These are phyloP conservation scores for Drosophila sp. DNA, from an alignment of 1,140 invertebrate species.

Conservation along the genomic window DNA sequence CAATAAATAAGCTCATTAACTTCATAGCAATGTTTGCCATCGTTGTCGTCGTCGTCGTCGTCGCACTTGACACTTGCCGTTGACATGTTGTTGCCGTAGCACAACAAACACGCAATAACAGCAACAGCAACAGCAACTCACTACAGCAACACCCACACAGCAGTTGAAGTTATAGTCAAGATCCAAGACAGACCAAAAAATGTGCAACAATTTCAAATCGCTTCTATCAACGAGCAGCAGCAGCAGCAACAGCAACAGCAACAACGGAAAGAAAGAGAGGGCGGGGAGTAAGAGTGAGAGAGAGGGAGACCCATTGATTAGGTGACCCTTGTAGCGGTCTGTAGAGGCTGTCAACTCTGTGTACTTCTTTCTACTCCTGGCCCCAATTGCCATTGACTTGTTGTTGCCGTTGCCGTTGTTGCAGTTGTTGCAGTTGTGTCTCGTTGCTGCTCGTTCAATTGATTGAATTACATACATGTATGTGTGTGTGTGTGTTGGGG, in stretches of 20 bases:
- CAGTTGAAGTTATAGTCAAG: slow-evolving; percentile 31
- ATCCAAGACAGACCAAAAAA: slow-evolving; percentile 28
- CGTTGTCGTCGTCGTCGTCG: slow-evolving; percentile 45
- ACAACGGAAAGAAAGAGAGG: slow-evolving; percentile 31
- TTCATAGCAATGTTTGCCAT: slow-evolving; percentile 52
- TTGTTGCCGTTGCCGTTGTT: slow-evolving; percentile 33
- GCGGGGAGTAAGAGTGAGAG: slow-evolving; percentile 8
- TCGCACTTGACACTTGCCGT: slow-evolving; percentile 66
- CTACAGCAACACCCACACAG: slow-evolving; percentile 48
- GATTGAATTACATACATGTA: slow-evolving; percentile 76
- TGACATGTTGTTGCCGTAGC: slow-evolving; percentile 60
- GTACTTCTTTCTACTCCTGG: slow-evolving; percentile 46
- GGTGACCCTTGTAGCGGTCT: slow-evolving; percentile 77
- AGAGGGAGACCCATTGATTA: slow-evolving; percentile 68
- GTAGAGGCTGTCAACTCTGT: slow-evolving; percentile 38
- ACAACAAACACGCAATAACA: slow-evolving; percentile 60
- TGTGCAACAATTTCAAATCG: slow-evolving; percentile 71
- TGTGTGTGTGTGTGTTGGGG: neutral
- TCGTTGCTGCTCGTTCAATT: slow-evolving; percentile 60
- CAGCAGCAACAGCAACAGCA: slow-evolving; percentile 28
- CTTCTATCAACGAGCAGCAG: slow-evolving; percentile 58
- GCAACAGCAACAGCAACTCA: slow-evolving; percentile 45
- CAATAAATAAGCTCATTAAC: slow-evolving; percentile 72
- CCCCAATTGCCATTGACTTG: slow-evolving; percentile 71
- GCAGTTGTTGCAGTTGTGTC: slow-evolving; percentile 4